Base-by-base conservation (phyloP, 2,113 vertebrate species). In the Periophthalmodon schlosseri region DNA sequence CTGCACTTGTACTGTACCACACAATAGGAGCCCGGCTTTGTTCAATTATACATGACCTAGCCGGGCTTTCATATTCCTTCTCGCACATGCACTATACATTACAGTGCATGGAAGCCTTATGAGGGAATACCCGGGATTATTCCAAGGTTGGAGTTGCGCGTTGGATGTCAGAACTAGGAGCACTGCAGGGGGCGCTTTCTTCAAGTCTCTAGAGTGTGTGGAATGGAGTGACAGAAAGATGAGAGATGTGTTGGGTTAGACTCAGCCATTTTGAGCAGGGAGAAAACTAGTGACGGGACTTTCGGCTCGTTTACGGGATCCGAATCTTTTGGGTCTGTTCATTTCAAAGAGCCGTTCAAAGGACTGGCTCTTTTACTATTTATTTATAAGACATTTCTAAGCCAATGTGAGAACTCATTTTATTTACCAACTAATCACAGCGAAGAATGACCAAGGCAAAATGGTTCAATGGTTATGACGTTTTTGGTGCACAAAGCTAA, bases 41-140 rank as follows among this genome's bases (percentile, higher is more conserved):
- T 88, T 91, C 76, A 69, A 90, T 89, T 77, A 87, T 88, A 83
- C 67, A 89, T 84, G 46, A 21, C 46, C 36, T 28, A 16, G 72
- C 69, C 9, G 54, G 34, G 56, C 60, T 75, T 79, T 80, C 69
- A 80, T 76, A 64, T 75, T 80, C 65, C 74, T 68, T 68, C 52
- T 56, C 52, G 7, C 44, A 73, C 82, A 82, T 87, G 66, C 63
- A 83, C 81, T 82, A 83, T 83, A 83, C 66, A 90, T 89, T 82
- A 87, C 64, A 86, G 77, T 58, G 50, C 70, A 81, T 10, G 75
- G 80, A 65, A 14, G 33, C 54, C 33, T 86, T 79, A 84, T 82
- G 71, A 77, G 85, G 70, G 76, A 85, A 72, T 74, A 75, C 75
- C 69, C 63, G 61, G 73, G 66, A 74, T 71, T 81, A 81, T 82